Conservation (phyloP, 1,140 invertebrate genomes). For the Lepidurus apus region DNA sequence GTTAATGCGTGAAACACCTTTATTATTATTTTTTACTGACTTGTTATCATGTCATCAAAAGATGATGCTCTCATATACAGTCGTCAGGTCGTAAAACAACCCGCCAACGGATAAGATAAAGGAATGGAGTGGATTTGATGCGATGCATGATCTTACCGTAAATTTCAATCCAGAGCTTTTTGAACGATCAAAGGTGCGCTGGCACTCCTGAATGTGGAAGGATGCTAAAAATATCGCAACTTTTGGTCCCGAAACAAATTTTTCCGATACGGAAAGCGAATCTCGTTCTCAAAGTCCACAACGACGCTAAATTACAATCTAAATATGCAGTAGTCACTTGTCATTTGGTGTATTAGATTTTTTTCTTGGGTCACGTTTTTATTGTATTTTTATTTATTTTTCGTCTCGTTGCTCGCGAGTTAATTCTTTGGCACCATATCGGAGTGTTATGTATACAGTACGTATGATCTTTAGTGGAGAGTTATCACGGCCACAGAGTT, state of each 20-base stretch:
- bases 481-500: too few species aligned
- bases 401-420: too few species aligned
- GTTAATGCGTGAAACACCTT: neutral
- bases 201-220: neutral
- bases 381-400: too few species aligned
- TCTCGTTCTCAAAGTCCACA: too few species aligned
- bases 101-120: slow-evolving; percentile 21
- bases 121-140: neutral
- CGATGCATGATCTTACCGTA: slow-evolving; percentile 12
- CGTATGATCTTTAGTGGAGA: too few species aligned
- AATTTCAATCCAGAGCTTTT: neutral
- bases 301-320: too few species aligned
- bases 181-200: neutral
- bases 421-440: too few species aligned
- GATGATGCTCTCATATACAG: slow-evolving; percentile 12
- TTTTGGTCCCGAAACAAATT: neutral
- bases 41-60: slow-evolving; percentile 5
- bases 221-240: neutral
- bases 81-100: slow-evolving; percentile 12
- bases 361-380: too few species aligned
- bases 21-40: neutral
- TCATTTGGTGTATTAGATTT: too few species aligned
- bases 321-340: too few species aligned
- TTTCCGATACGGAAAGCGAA: too few species aligned
- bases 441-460: too few species aligned